Base-by-base conservation (phyloP, 2,888 invertebrate genomes). In the Platerodrilus igneus region DNA sequence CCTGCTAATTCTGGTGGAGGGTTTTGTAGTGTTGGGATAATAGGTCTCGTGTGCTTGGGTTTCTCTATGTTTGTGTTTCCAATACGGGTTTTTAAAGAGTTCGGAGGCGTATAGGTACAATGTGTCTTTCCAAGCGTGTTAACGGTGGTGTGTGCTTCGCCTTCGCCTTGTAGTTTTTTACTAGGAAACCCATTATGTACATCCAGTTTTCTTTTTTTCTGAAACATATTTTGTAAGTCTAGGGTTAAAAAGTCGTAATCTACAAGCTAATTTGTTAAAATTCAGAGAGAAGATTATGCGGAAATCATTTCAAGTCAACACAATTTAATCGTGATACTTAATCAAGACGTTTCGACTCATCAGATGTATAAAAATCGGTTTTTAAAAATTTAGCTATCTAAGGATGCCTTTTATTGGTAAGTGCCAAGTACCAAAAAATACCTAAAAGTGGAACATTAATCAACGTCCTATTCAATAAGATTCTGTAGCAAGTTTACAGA, bases 11-110 rank as follows among this genome's bases (percentile, higher is more conserved):
- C 84, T 3, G 83, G 81, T 6, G 87, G 86, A 37, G 86, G 86
- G 71, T 84, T 82, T 56, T 83, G 83, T 64, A 81, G 81, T n/a
- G 84, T 82, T 23, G 85, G 83, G 56, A 82, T 81, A 18, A 80
- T 66, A 36, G 75, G 73, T n/a, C 68, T 34, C 2, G 21, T 14
- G 6, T 26, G 21, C 34, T 52, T 48, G 37, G 48, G 42, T 46
- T 56, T 52, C 26, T 50, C 48, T 36, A 25, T 30, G 33, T 25
- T 22, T 17, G 15, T 11, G 17, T 27, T 19, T 19, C 11, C 5
- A 17, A 26, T 18, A 9, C 23, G 21, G 11, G 25, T 27, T 20
- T 35, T 27, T 28, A 28, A 15, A 28, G 25, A 18, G 27, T 19
- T 26, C 30, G 32, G 25, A 32, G 36, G 23, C 35, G 26, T 25